These are phyloP conservation scores for Spea bombifrons DNA, from an alignment of 2,113 vertebrate species.

Conservation along the genomic window DNA sequence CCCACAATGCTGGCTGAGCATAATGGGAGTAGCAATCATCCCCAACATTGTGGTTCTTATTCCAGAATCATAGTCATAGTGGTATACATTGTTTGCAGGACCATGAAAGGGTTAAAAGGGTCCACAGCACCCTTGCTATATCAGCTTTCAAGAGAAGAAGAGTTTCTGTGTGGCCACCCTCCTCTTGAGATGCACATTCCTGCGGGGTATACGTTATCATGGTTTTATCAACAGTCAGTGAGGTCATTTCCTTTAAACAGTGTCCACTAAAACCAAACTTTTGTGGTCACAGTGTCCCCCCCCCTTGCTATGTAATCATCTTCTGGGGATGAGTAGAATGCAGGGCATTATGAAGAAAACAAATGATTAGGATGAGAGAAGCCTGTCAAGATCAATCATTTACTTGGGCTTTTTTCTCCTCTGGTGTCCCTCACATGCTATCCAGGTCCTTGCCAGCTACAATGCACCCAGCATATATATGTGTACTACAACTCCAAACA, in stretches of 20 bases:
- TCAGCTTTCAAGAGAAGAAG: constrained; percentile 5
- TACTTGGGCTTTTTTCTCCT: too few relatives aligned
- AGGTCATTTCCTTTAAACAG: constrained; percentile 40
- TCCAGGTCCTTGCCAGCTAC: too few relatives aligned
- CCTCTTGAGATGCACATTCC: constrained; percentile 36
- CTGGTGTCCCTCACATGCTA: too few relatives aligned
- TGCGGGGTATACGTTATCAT: constrained; percentile 44
- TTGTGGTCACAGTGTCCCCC: constrained; percentile 35
- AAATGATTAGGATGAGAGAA: neutral
- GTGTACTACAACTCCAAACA: too few relatives aligned
- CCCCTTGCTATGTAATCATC: constrained; percentile 28
- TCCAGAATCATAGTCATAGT: too few relatives aligned
- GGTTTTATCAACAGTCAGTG: constrained; percentile 43
- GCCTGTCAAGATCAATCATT: neutral
- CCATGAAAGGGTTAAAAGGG: constrained; percentile 12
- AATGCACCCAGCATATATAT: too few relatives aligned
- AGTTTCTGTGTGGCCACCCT: constrained; percentile 41
- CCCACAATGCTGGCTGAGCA: too few relatives aligned
- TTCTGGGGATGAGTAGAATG: neutral
- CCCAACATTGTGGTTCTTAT: too few relatives aligned
- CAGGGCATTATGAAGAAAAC: neutral
- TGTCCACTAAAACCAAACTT: constrained; percentile 31
- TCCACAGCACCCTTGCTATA: neutral
- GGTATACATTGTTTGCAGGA: neutral
- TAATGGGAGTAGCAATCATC: too few relatives aligned